Evolutionary conservation across 2,113 vertebrate genomes (phyloP).

Genomic region (Labeo rohita): DNA sequence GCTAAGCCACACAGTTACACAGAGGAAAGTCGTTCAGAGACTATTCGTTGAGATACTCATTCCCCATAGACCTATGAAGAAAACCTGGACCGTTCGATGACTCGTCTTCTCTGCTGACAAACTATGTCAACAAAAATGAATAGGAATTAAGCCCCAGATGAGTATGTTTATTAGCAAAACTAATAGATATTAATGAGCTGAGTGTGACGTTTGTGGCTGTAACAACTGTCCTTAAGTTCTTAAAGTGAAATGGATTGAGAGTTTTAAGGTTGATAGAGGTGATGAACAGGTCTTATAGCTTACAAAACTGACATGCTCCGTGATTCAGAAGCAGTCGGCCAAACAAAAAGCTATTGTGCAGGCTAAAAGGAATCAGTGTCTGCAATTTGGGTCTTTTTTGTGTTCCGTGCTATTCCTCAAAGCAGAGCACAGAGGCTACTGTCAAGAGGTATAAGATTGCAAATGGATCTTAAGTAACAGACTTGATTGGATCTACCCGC

Average conservation of each 20-base stretch:
- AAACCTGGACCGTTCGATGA: background rate
- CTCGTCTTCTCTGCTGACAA: background rate
- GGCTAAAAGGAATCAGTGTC: conserved; percentile 15
- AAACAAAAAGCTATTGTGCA: conserved; percentile 6
- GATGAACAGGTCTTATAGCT: background rate
- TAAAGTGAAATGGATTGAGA: background rate
- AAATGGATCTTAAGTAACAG: conserved; percentile 43
- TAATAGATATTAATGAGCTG: background rate
- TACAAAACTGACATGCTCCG: conserved; percentile 3
- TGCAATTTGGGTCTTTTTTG: conserved; percentile 24
- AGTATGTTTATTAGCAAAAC: background rate
- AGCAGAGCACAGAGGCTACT: background rate
- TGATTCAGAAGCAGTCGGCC: background rate
- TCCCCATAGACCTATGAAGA: background rate
- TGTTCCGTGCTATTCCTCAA: background rate
- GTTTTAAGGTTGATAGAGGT: background rate
- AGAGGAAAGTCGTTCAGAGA: background rate
- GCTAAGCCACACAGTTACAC: conserved; percentile 15
- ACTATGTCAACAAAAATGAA: background rate
- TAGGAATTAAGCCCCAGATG: background rate
- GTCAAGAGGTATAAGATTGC: conserved; percentile 42
- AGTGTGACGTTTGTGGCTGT: background rate
- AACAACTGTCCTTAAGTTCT: background rate
- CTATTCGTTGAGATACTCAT: background rate
- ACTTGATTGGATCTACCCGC: conserved; percentile 15